A percentile compares a stretch with the other conserved stretches of the same genome.
phyloP scores from a whole-genome alignment of 2,113 vertebrate species.

The Lathamus discolor region DNA sequence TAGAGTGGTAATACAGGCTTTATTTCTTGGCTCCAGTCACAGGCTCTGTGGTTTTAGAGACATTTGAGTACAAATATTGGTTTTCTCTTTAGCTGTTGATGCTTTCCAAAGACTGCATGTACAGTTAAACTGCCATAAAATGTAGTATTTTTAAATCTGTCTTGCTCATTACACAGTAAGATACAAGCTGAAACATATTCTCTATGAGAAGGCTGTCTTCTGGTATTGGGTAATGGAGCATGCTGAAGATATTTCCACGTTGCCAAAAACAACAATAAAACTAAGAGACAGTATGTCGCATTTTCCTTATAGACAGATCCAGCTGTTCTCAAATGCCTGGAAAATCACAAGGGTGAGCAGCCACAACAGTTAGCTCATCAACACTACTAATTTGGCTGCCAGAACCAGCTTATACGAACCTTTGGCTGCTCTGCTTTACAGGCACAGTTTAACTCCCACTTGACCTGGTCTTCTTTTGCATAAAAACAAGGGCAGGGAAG shows the following conservation, averaged over 20 bases:
- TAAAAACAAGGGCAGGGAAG: background rate
- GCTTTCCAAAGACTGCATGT: background rate
- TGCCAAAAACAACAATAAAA: constrained; percentile 42
- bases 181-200: background rate
- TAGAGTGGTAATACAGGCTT: background rate
- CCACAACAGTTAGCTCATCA: background rate
- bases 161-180: background rate
- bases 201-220: background rate
- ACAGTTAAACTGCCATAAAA: background rate
- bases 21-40: background rate
- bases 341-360: constrained; percentile 1
- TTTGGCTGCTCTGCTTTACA: background rate
- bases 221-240: background rate
- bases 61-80: background rate
- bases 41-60: background rate
- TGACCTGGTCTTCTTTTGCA: background rate
- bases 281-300: background rate
- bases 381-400: background rate
- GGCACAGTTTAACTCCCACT: accelerated
- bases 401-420: background rate
- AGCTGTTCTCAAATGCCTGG: constrained; percentile 9
- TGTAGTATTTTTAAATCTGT: constrained; percentile 11
- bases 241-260: background rate
- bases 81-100: constrained; percentile 1
- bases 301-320: constrained; percentile 13